Evolutionary conservation across 1,140 invertebrate genomes (phyloP).

Genomic region (Chrysopa pallens): DNA sequence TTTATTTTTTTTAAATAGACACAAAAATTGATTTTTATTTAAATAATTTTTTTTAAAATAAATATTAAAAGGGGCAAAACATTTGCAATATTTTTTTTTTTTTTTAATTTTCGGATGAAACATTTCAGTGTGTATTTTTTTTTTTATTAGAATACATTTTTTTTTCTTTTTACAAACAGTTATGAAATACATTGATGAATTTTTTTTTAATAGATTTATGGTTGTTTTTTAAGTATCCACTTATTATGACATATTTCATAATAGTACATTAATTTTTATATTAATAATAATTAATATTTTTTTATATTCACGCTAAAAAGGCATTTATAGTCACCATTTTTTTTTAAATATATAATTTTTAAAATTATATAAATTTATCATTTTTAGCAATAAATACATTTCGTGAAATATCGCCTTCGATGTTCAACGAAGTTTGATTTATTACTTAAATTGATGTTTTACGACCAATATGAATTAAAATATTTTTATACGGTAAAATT

Average conservation of each 20-base stretch:
- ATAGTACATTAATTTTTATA: conserved; percentile 9
- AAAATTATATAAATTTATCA: not conserved
- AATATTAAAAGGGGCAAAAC: conserved; percentile 2
- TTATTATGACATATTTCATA: conserved; percentile 2
- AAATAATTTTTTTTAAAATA: conserved; percentile 14
- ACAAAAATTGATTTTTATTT: conserved; percentile 20
- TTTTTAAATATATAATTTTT: conserved; percentile 5
- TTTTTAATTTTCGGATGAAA: not conserved
- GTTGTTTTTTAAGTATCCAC: conserved; percentile 1
- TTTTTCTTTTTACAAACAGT: not conserved
- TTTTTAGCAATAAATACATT: conserved; percentile 6
- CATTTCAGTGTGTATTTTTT: not conserved
- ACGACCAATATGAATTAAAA: not conserved
- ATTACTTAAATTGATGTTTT: conserved; percentile 1
- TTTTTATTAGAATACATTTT: not conserved
- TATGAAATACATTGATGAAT: not conserved
- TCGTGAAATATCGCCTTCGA: not conserved
- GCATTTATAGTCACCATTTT: conserved; percentile 23
- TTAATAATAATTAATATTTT: conserved; percentile 16
- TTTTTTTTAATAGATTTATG: conserved; percentile 1
- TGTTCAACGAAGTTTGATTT: conserved; percentile 8
- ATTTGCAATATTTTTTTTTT: conserved; percentile 1
- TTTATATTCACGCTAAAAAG: conserved; percentile 23
- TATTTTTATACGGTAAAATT: conserved; percentile 8
- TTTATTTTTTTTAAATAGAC: conserved; percentile 16